Conservation (phyloP, 2,113 vertebrate species). For the Atrichornis clamosus region DNA sequence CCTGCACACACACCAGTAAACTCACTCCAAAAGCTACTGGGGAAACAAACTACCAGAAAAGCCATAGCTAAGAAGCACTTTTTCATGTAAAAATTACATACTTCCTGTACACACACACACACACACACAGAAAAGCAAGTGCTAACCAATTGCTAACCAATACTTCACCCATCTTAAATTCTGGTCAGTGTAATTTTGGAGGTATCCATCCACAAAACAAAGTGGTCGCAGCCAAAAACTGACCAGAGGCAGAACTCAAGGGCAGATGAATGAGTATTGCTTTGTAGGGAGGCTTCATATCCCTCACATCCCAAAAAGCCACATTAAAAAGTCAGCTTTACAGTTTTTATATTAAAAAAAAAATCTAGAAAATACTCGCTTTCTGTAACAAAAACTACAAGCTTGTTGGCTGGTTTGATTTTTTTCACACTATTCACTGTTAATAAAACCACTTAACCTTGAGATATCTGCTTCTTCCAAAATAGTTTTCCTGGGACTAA, state of each 20-base stretch:
- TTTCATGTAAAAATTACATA: not conserved
- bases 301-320: not conserved
- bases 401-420: not conserved
- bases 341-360: not conserved
- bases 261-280: not conserved
- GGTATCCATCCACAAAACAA: not conserved
- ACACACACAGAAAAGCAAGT: not conserved
- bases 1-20: not conserved
- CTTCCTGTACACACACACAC: not conserved
- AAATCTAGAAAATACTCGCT: not conserved
- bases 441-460: not conserved
- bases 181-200: not conserved
- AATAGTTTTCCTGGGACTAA: not conserved
- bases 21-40: rapidly evolving
- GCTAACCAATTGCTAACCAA: not conserved
- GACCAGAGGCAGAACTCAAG: not conserved
- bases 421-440: not conserved
- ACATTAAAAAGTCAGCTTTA: not conserved
- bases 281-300: not conserved
- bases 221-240: not conserved
- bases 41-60: not conserved
- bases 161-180: not conserved
- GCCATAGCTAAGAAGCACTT: not conserved
- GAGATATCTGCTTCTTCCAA: not conserved
- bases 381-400: not conserved